Evolutionary conservation across 2,888 invertebrate species (phyloP).

Genomic region (Nomada fabriciana): DNA sequence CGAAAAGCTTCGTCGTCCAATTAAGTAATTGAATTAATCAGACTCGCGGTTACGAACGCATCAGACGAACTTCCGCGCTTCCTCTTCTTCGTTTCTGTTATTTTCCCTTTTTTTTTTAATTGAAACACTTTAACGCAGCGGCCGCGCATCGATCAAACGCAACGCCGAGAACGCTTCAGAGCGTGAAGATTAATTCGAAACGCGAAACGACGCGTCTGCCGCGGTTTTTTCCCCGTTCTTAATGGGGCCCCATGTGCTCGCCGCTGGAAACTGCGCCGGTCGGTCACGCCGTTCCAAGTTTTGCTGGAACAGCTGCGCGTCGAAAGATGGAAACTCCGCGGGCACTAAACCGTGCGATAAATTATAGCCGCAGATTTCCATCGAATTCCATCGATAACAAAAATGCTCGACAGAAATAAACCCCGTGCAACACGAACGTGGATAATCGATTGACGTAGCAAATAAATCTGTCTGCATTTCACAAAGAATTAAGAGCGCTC

Average conservation of each 20-base stretch:
- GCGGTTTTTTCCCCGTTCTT: not conserved
- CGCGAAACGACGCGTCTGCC: not conserved
- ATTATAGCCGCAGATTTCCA: too few species aligned
- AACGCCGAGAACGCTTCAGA: not conserved
- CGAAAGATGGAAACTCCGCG: not conserved
- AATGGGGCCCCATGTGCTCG: not conserved
- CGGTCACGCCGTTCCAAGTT: conserved; percentile 3
- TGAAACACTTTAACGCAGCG: conserved; percentile 2
- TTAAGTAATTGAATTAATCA: conserved; percentile 45
- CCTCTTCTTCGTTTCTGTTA: too few species aligned
- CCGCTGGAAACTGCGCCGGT: not conserved
- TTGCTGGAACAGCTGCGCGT: not conserved
- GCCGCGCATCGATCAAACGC: conserved; percentile 5
- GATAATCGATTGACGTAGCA: too few species aligned
- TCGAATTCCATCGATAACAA: too few species aligned
- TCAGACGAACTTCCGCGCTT: conserved; percentile 7
- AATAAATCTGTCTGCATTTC: too few species aligned
- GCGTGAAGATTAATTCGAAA: conserved; percentile 12
- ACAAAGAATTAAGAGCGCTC: not conserved
- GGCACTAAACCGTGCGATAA: too few species aligned
- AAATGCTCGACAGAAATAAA: too few species aligned
- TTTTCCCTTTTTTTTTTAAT: not conserved
- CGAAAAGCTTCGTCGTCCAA: conserved; percentile 40
- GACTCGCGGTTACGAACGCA: not conserved
- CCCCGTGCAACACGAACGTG: too few species aligned